Conservation (phyloP, 2,888 invertebrate species). For the Crepidodera aurea region DNA sequence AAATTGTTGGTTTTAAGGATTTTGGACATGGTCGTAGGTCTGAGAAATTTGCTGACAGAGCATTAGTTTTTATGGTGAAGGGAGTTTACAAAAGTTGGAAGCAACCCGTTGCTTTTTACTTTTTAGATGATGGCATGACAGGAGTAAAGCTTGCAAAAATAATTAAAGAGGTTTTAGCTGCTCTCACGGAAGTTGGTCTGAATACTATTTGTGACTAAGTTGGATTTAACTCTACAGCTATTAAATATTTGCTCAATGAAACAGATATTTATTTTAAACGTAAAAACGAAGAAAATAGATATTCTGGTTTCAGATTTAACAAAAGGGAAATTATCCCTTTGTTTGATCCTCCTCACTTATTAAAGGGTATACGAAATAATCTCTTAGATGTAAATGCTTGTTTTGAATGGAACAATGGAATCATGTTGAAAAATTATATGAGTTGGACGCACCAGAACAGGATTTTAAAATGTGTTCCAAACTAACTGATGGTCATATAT, state of each 20-base stretch:
- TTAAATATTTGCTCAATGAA: conserved; percentile 15
- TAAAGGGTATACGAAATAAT: conserved; percentile 2
- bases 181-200: conserved; percentile 29
- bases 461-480: not conserved
- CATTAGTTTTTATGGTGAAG: not conserved
- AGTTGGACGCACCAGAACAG: not conserved
- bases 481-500: conserved; percentile 2
- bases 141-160: conserved; percentile 12
- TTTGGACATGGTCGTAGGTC: too few relatives aligned
- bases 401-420: not conserved
- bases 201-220: conserved; percentile 40
- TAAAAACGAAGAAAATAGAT: conserved; percentile 23
- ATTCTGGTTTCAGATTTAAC: conserved; percentile 29
- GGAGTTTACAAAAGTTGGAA: not conserved
- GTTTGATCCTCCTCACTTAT: conserved; percentile 6
- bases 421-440: not conserved
- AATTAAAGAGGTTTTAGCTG: conserved; percentile 12
- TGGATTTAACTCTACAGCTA: conserved; percentile 17
- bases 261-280: conserved; percentile 9
- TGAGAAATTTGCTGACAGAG: not conserved
- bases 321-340: conserved; percentile 20
- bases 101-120: conserved; percentile 2
- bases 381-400: not conserved
- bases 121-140: not conserved
- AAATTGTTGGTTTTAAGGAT: too few relatives aligned